These are phyloP conservation scores for Xenopus tropicalis DNA, from an alignment of 2,113 vertebrate species.

Conservation along the genomic window DNA sequence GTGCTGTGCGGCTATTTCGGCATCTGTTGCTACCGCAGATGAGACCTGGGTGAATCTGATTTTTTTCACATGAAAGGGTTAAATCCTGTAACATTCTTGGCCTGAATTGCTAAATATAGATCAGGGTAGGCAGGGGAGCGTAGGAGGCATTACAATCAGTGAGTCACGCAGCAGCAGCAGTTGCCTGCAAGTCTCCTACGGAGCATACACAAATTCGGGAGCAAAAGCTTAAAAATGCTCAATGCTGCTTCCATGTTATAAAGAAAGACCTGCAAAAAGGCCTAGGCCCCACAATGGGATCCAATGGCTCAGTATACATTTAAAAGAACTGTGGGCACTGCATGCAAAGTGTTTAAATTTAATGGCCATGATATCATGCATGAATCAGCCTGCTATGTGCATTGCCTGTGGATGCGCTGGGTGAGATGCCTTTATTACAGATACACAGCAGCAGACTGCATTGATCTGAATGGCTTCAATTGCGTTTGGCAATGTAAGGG, in stretches of 20 bases:
- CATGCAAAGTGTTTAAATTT: constrained; percentile 8
- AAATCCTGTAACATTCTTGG: constrained; percentile 40
- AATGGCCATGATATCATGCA: neutral
- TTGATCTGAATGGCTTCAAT: too few species aligned
- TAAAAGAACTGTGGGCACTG: neutral
- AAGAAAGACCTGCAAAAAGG: neutral
- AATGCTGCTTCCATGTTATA: neutral
- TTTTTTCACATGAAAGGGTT: constrained; percentile 10
- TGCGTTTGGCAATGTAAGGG: too few species aligned
- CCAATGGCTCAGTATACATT: neutral
- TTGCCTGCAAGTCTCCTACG: constrained; percentile 40
- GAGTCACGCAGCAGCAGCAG: constrained; percentile 39
- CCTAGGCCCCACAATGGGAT: neutral
- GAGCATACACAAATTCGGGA: constrained; percentile 38
- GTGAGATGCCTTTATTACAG: neutral
- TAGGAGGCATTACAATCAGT: constrained; percentile 43
- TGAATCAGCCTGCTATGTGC: neutral
- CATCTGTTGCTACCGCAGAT: too few species aligned
- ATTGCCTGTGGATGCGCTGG: neutral
- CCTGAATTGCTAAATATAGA: constrained; percentile 43
- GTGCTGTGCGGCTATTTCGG: too few species aligned
- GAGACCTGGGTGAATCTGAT: too few species aligned
- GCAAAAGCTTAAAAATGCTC: constrained; percentile 31
- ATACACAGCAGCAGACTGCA: neutral
- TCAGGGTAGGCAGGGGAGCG: constrained; percentile 34